A percentile compares a stretch with the other conserved stretches of the same genome.
These are phyloP conservation scores for Neoscelio sp. DNA, from an alignment of 2,888 invertebrate species.

Conservation along the genomic window DNA sequence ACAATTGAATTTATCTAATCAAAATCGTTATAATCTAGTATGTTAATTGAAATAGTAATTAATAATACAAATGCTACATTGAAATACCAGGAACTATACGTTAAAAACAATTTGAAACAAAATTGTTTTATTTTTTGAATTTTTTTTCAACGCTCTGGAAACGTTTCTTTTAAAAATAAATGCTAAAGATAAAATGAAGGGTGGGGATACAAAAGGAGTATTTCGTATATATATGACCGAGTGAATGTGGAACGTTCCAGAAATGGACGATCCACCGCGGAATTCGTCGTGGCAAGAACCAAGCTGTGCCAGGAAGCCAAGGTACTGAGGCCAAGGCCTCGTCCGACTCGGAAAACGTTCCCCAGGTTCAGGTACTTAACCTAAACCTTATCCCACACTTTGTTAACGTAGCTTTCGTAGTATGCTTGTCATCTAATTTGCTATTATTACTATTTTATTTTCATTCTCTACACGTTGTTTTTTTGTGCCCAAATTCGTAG, in stretches of 20 bases:
- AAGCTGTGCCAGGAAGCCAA: constrained; percentile 82
- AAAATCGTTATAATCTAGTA: too few species aligned
- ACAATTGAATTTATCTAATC: neutral
- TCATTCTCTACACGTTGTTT: constrained; percentile 14
- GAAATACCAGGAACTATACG: too few species aligned
- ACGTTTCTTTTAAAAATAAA: too few species aligned
- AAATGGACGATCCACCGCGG: constrained; percentile 93
- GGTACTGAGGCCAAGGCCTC: constrained; percentile 82
- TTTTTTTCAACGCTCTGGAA: neutral
- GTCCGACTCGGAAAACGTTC: constrained; percentile 82
- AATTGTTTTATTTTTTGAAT: neutral
- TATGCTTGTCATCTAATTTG: constrained; percentile 71
- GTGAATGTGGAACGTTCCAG: constrained; percentile 85
- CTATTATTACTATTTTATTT: constrained; percentile 28
- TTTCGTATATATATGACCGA: constrained; percentile 75
- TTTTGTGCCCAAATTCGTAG: constrained; percentile 6
- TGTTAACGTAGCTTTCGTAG: constrained; percentile 72
- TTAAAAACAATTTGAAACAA: too few species aligned
- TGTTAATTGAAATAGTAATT: too few species aligned
- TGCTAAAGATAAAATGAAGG: constrained; percentile 28
- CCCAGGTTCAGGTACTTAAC: constrained; percentile 82
- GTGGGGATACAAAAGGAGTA: constrained; percentile 23
- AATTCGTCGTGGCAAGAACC: constrained; percentile 88
- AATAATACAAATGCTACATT: too few species aligned
- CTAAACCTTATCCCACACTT: constrained; percentile 80